Evolutionary conservation across 2,113 vertebrate species (phyloP).

Genomic region (Proteles cristata): DNA sequence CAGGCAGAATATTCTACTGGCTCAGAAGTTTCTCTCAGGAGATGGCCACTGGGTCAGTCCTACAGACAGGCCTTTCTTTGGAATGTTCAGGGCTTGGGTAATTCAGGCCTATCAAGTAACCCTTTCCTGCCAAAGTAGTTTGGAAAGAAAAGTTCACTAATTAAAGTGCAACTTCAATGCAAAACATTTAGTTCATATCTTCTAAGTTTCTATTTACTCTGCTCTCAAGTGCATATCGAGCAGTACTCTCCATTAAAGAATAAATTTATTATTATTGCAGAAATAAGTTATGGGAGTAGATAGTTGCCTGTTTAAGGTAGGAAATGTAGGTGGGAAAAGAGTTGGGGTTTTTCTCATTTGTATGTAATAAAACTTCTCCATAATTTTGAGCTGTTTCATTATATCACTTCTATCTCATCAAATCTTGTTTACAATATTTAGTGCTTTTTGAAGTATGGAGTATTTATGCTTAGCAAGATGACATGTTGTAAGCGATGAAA

Average conservation of each 20-base stretch:
- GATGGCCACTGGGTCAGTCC: neutral
- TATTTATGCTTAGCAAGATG: constrained; percentile 39
- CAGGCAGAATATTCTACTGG: neutral
- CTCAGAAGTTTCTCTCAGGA: neutral
- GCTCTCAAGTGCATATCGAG: neutral
- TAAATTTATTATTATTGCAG: neutral
- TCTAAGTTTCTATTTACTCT: neutral
- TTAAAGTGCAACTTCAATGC: neutral
- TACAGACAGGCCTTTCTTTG: neutral
- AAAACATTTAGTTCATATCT: neutral
- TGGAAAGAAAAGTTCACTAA: neutral
- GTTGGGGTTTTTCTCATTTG: neutral
- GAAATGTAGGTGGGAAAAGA: neutral
- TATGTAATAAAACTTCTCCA: neutral
- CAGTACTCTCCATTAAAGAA: neutral
- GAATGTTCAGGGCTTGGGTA: neutral
- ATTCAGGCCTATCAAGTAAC: neutral
- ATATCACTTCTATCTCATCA: neutral
- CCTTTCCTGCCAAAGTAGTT: neutral
- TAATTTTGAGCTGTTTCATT: neutral
- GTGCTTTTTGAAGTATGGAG: constrained; percentile 43
- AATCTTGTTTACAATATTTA: constrained; percentile 46
- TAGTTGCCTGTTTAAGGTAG: neutral
- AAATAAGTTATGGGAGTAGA: neutral
- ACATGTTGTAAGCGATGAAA: constrained; percentile 52